Percentiles rank a stretch among this genome's conserved stretches.
Evolutionary conservation across 2,797 vertebrate species (phyloP).

Genomic region (Notolabrus celidotus): DNA sequence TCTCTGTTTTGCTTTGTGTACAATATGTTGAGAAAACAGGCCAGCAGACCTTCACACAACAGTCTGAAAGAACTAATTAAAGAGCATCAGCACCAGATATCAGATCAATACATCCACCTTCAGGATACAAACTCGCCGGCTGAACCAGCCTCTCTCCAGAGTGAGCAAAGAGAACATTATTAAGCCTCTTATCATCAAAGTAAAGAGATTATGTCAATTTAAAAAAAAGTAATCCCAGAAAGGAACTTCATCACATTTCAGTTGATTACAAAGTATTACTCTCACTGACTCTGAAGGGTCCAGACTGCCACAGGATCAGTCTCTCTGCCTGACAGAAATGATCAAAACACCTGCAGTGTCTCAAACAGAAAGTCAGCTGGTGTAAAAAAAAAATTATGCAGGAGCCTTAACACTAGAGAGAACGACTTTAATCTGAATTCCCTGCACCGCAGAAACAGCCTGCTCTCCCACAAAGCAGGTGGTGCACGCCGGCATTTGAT

Average conservation of each 20-base stretch:
- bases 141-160: conserved; percentile 21
- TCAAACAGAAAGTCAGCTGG: conserved; percentile 16
- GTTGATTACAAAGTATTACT: conserved; percentile 37
- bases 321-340: not conserved
- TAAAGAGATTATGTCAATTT: conserved; percentile 38
- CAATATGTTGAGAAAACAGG: conserved; percentile 26
- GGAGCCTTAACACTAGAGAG: not conserved
- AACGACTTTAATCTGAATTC: conserved; percentile 11
- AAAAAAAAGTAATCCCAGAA: conserved; percentile 6
- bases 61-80: conserved; percentile 35
- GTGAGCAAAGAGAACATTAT: conserved; percentile 21
- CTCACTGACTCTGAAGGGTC: conserved; percentile 6
- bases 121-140: conserved; percentile 14
- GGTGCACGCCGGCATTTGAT: not conserved
- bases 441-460: conserved; percentile 18
- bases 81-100: conserved; percentile 33
- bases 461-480: not conserved
- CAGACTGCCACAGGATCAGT: conserved; percentile 10
- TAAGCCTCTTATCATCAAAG: conserved; percentile 48
- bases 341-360: conserved; percentile 21
- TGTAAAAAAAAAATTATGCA: not conserved
- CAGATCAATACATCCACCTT: conserved; percentile 46
- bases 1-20: not conserved
- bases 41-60: conserved; percentile 25
- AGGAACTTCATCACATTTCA: conserved; percentile 23